Evolutionary conservation across 2,797 vertebrate genomes (phyloP), one percentile per base, ranked within the genome.

Genomic region (Liasis olivaceus): DNA sequence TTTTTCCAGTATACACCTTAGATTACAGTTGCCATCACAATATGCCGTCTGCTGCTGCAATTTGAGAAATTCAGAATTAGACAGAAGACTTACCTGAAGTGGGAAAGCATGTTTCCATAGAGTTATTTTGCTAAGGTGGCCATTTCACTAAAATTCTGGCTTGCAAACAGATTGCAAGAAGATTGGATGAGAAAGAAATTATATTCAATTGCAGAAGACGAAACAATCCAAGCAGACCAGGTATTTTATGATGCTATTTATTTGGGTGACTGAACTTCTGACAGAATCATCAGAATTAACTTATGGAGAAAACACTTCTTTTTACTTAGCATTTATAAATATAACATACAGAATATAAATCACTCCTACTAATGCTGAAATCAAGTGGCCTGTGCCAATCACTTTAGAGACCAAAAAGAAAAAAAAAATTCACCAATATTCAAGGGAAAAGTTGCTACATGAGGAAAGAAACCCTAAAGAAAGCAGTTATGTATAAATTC

Each of bases 101-200:
- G 89, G 88, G 64, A 94, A 92, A 63, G 0, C 0, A 56, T 88
- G 1, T 91, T 91, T 87, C 93, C 84, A 91, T 85, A 94, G 92
- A 69, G 51, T 14, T n/a, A 62, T 4, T 56, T 94, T 89, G 88
- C 90, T 93, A 17, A 89, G 26, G 13, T 69, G 20, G 0, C 0
- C 17, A 9, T 89, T 95, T 94, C 64, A 91, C 59, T 58, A 47
- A 91, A 56, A 47, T 24, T 42, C 60, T 69, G 66, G 59, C 56
- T 5, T 59, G 92, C 89, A 92, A n/a, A n/a, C 2, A 89, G 13
- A 9, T 56, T 92, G 88, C 87, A 93, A 91, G 72, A 94, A 94
- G 93, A 4, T 22, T 58, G 91, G 31, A 31, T 91, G 60, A 36
- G 92, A 95, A 95, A 91, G 3, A 92, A 92, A 89, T 88, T 42